Conservation (phyloP, 1,140 invertebrate genomes). For the Zaprionus nigranus region DNA sequence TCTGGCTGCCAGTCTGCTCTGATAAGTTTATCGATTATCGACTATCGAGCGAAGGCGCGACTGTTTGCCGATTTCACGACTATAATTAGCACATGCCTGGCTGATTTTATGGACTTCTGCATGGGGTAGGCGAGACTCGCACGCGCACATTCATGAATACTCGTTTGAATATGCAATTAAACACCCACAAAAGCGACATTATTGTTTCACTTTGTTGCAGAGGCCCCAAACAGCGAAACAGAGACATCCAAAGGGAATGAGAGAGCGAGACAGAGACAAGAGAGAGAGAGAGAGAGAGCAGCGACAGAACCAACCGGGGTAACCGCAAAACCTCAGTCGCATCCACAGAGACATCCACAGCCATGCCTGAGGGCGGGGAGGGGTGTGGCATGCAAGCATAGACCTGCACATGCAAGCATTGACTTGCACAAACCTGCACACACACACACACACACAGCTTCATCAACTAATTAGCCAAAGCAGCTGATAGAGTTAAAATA, state of each 20-base stretch:
- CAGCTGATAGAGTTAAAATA: not conserved
- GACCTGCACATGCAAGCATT: constrained; percentile 2
- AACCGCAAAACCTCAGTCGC: constrained; percentile 75
- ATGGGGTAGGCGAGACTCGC: not conserved
- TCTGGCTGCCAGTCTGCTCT: constrained; percentile 2
- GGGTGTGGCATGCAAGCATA: not conserved
- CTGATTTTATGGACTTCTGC: not conserved
- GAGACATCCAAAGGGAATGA: constrained; percentile 2
- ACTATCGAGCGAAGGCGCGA: constrained; percentile 28
- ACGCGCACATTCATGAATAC: constrained; percentile 13
- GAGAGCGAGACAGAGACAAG: not conserved
- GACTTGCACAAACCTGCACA: constrained; percentile 4
- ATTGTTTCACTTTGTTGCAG: constrained; percentile 18
- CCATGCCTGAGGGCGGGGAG: not conserved
- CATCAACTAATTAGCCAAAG: not conserved
- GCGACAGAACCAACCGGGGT: constrained; percentile 21
- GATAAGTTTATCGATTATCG: constrained; percentile 63
- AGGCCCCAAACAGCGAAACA: not conserved
- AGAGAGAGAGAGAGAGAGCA: constrained; percentile 1
- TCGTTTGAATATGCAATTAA: constrained; percentile 50
- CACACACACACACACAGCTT: not conserved
- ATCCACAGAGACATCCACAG: constrained; percentile 41
- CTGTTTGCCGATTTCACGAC: constrained; percentile 9
- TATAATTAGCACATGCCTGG: constrained; percentile 5
- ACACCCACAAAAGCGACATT: constrained; percentile 59